A percentile compares a stretch with the other conserved stretches of the same genome.
These are phyloP conservation scores for Lepas anatifera DNA, from an alignment of 2,888 invertebrate species.

Conservation along the genomic window DNA sequence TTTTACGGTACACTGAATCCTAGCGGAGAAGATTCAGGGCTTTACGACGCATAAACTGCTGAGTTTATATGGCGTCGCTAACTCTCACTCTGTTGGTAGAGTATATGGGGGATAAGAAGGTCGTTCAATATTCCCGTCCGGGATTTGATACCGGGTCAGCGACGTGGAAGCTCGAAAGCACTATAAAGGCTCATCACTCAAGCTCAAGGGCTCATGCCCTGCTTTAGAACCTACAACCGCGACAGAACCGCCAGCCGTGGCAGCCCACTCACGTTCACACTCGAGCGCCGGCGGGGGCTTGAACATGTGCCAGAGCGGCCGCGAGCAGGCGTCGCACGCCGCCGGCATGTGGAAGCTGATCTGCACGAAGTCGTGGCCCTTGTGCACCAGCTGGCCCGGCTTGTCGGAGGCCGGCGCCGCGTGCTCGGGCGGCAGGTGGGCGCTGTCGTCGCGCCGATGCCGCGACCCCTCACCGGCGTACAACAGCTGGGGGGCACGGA, in stretches of 20 bases:
- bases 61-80: too few relatives aligned
- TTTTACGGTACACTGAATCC: too few relatives aligned
- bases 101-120: too few relatives aligned
- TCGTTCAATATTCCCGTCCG: too few relatives aligned
- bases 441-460: conserved; percentile 36
- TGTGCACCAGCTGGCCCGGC: conserved; percentile 47
- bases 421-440: background rate
- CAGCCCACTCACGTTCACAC: conserved; percentile 62
- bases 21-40: too few relatives aligned
- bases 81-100: too few relatives aligned
- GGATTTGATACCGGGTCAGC: too few relatives aligned
- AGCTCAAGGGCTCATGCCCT: too few relatives aligned
- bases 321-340: conserved; percentile 93
- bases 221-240: too few relatives aligned
- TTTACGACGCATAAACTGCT: too few relatives aligned
- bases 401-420: background rate
- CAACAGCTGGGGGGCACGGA: conserved; percentile 52
- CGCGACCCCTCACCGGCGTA: conserved; percentile 92
- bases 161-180: too few relatives aligned
- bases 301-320: conserved; percentile 95
- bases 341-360: conserved; percentile 98
- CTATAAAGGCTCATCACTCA: too few relatives aligned
- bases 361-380: conserved; percentile 91
- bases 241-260: background rate
- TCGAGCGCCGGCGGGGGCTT: conserved; percentile 94